Evolutionary conservation across 2,113 vertebrate species (phyloP).

Genomic region (Euleptes europaea): DNA sequence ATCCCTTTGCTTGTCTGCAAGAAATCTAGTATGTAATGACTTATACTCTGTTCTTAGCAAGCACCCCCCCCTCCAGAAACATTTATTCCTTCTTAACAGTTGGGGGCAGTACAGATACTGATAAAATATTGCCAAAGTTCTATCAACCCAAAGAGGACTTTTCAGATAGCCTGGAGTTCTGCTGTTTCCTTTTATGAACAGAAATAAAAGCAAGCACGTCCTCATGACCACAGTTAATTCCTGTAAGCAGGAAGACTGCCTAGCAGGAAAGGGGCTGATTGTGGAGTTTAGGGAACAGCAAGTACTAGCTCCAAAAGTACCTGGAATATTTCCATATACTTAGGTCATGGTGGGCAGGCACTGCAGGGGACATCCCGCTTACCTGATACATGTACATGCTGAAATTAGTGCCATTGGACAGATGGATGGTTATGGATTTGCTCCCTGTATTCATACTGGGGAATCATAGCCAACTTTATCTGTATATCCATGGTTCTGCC

Average conservation of each 20-base stretch:
- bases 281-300: neutral
- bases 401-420: conserved; percentile 85
- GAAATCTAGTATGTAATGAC: neutral
- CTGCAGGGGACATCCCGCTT: conserved; percentile 43
- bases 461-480: conserved; percentile 74
- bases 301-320: neutral
- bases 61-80: neutral
- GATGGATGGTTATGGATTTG: conserved; percentile 71
- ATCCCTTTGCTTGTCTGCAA: neutral
- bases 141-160: neutral
- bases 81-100: neutral
- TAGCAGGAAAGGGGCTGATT: neutral
- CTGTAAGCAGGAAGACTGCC: neutral
- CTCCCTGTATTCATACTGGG: conserved; percentile 76
- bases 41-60: neutral
- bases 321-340: neutral
- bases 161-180: neutral
- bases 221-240: neutral
- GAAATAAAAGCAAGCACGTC: neutral
- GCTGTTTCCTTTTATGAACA: neutral
- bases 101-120: neutral
- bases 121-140: neutral
- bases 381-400: conserved; percentile 89
- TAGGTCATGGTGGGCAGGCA: neutral
- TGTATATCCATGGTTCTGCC: neutral